Evolutionary conservation across 2,888 invertebrate species (phyloP).

Genomic region (Caenorhabditis japonica): DNA sequence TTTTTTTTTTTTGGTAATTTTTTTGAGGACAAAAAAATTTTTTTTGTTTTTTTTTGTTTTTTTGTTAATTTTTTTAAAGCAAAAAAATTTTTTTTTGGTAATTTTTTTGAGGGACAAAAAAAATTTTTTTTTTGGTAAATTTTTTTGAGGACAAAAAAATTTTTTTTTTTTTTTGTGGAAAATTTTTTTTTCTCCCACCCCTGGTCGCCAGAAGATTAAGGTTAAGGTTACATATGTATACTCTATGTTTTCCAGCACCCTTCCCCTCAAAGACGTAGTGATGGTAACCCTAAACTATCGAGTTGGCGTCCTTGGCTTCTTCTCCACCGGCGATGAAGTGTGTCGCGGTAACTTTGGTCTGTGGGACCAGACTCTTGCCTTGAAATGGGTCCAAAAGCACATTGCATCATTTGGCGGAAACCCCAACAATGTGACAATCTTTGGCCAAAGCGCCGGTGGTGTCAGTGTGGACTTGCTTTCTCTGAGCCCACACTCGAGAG

Average conservation of each 20-base stretch:
- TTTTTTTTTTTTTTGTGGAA: too few species aligned
- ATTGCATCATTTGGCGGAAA: conserved; percentile 72
- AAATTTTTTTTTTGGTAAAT: too few species aligned
- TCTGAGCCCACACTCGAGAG: conserved; percentile 61
- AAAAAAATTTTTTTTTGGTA: too few species aligned
- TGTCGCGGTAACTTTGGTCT: conserved; percentile 69
- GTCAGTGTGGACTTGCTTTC: conserved; percentile 60
- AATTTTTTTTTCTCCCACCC: too few species aligned
- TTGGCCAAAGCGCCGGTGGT: conserved; percentile 72
- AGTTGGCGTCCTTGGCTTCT: conserved; percentile 68
- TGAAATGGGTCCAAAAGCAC: conserved; percentile 73
- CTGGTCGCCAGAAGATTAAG: too few species aligned
- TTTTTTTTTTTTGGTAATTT: too few species aligned
- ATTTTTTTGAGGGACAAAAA: too few species aligned
- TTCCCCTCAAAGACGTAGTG: conserved; percentile 68
- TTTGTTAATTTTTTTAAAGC: too few species aligned
- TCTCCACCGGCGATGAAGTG: conserved; percentile 49
- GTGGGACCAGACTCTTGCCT: conserved; percentile 73
- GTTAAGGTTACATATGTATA: too few species aligned
- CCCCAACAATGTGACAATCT: conserved; percentile 71
- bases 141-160: too few species aligned
- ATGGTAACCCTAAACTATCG: conserved; percentile 69
- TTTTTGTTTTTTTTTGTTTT: too few species aligned
- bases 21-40: too few species aligned
- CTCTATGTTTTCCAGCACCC: conserved; percentile 57